Percentiles rank a stretch among this genome's conserved stretches.
phyloP scores from a whole-genome alignment of 2,113 vertebrate species.

The Sebastes fasciatus region DNA sequence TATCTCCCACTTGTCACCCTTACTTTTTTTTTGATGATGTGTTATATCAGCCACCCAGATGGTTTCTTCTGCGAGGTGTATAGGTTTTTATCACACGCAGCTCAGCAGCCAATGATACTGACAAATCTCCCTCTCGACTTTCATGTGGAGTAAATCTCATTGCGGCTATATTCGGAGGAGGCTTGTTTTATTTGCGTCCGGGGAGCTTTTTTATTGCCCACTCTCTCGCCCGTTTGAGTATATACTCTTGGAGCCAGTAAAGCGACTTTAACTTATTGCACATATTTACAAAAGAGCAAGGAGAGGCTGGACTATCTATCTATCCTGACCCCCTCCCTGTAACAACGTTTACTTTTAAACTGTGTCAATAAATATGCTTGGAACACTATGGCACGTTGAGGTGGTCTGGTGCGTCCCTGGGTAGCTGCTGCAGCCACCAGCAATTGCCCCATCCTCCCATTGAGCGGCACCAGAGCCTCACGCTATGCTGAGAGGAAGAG shows the following conservation, averaged over 20 bases:
- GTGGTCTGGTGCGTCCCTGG: constrained; percentile 57
- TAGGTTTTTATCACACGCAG: constrained; percentile 23
- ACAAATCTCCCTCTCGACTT: constrained; percentile 46
- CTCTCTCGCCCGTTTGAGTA: constrained; percentile 36
- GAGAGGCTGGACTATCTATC: constrained; percentile 3
- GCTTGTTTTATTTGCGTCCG: constrained; percentile 61
- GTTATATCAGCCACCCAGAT: constrained; percentile 41
- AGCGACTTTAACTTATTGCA: constrained; percentile 55
- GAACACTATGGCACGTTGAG: constrained; percentile 6
- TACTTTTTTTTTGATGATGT: constrained; percentile 27
- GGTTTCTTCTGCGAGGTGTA: constrained; percentile 12
- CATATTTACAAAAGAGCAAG: constrained; percentile 37
- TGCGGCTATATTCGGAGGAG: constrained; percentile 41
- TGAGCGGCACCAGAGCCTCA: constrained; percentile 88
- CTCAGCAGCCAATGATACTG: constrained; percentile 37
- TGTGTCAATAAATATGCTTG: constrained; percentile 47
- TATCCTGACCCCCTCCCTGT: background rate
- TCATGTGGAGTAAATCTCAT: constrained; percentile 57
- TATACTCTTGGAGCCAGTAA: constrained; percentile 52
- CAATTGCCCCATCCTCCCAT: constrained; percentile 86
- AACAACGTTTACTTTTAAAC: constrained; percentile 34
- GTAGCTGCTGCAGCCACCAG: constrained; percentile 73
- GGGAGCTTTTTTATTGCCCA: constrained; percentile 57
- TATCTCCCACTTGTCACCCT: constrained; percentile 53
- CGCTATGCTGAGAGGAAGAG: constrained; percentile 57